Evolutionary conservation across 2,888 invertebrate genomes (phyloP).

Genomic region (Platerodrilus igneus): DNA sequence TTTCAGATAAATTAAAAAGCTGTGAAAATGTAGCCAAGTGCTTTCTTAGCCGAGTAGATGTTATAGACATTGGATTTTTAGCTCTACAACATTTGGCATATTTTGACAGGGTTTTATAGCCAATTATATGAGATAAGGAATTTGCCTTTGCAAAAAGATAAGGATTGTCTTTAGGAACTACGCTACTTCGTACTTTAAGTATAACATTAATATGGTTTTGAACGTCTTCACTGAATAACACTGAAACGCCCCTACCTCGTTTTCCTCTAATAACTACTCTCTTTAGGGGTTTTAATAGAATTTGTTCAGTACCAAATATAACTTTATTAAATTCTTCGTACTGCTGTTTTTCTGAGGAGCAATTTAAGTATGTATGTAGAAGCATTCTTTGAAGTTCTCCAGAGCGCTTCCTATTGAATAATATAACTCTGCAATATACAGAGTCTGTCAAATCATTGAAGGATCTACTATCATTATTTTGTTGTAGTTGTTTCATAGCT

Average conservation of each 20-base stretch:
- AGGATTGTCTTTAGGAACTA: constrained; percentile 5
- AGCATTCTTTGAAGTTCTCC: too few species aligned
- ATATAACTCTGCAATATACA: too few species aligned
- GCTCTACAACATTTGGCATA: constrained; percentile 25
- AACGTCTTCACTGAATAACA: constrained; percentile 15
- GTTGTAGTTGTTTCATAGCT: too few species aligned
- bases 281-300: constrained; percentile 12
- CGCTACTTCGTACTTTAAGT: constrained; percentile 3
- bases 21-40: constrained; percentile 33
- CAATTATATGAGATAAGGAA: constrained; percentile 19
- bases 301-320: constrained; percentile 9
- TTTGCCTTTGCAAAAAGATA: constrained; percentile 16
- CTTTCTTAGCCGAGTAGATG: constrained; percentile 30
- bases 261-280: constrained; percentile 16
- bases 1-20: constrained; percentile 29
- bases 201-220: constrained; percentile 14
- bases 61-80: constrained; percentile 30
- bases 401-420: too few species aligned
- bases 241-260: constrained; percentile 16
- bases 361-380: constrained; percentile 6
- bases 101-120: constrained; percentile 29
- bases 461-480: too few species aligned
- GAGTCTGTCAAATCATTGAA: too few species aligned
- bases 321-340: constrained; percentile 16
- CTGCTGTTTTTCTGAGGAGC: neutral